Base-by-base conservation (phyloP, 2,888 invertebrate species). In the Apocheima hispidaria region DNA sequence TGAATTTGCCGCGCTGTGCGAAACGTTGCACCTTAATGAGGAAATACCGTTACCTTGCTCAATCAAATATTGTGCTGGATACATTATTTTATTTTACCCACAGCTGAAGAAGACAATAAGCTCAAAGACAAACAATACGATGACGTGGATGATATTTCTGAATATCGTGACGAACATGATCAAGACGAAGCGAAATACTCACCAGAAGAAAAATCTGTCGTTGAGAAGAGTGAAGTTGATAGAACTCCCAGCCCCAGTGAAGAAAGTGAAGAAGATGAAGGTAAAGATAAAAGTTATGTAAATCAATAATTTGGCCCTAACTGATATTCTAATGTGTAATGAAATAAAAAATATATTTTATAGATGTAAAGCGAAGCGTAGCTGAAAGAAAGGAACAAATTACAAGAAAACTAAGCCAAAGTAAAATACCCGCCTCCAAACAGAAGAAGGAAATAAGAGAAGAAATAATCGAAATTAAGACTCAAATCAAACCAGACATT, bases 301-400 rank as follows among this genome's bases (percentile, higher is more conserved):
- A n/a, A n/a, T n/a, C n/a, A n/a, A n/a, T n/a, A n/a, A n/a, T n/a
- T n/a, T n/a, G n/a, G n/a, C n/a, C n/a, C n/a, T n/a, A n/a, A n/a
- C n/a, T n/a, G n/a, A n/a, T n/a, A n/a, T n/a, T n/a, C n/a, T n/a
- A n/a, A n/a, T n/a, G n/a, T n/a, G n/a, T n/a, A n/a, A n/a, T n/a
- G n/a, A n/a, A n/a, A n/a, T n/a, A n/a, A n/a, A n/a, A n/a, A n/a
- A n/a, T n/a, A n/a, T n/a, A n/a, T n/a, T 21, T 43, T 41, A 1
- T 12, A 93, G 93, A 88, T 69, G 78, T 95, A 20, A 96, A 96
- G 72, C 94, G 95, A 66, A 95, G 95, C 50, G 96, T 96, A 28
- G 95, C 95, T n/a, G 96, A 96, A 79, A 90, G 96, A 69, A 95
- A 96, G 66, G 95, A 95, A 77, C 95, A 96, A 89, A 96, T 96